A percentile compares a stretch with the other conserved stretches of the same genome.
phyloP scores from a whole-genome alignment of 2,888 invertebrate genomes.

The Ennomos fuscantarius region DNA sequence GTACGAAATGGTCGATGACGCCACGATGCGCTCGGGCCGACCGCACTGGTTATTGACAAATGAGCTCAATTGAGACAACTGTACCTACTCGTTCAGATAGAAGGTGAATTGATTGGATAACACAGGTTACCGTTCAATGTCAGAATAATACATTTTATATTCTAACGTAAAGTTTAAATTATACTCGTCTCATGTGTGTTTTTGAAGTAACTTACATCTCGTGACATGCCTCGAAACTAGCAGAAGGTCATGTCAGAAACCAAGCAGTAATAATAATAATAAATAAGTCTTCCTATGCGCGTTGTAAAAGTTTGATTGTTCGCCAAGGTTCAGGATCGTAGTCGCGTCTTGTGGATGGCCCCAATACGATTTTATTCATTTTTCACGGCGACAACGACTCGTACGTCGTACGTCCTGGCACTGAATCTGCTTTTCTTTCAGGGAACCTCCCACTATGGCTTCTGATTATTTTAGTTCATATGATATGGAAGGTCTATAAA shows the following conservation, averaged over 20 bases:
- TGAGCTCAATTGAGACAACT: slow-evolving; percentile 68
- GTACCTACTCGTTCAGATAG: slow-evolving; percentile 50
- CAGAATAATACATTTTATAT: slow-evolving; percentile 41
- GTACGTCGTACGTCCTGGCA: slow-evolving; percentile 70
- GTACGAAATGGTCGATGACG: slow-evolving; percentile 65
- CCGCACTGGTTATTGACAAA: slow-evolving; percentile 60
- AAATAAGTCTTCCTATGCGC: slow-evolving; percentile 20
- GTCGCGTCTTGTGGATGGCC: slow-evolving; percentile 59
- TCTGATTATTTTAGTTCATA: slow-evolving; percentile 16
- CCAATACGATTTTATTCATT: slow-evolving; percentile 80
- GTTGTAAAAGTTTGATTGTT: slow-evolving; percentile 50
- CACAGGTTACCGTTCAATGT: slow-evolving; percentile 50
- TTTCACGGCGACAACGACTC: slow-evolving; percentile 75
- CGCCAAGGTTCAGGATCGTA: slow-evolving; percentile 52
- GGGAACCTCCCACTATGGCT: slow-evolving; percentile 34
- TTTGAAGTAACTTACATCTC: slow-evolving; percentile 14
- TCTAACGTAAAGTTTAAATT: slow-evolving; percentile 10
- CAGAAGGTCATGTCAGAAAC: slow-evolving; percentile 26
- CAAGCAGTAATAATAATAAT: slow-evolving; percentile 16
- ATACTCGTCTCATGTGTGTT: slow-evolving; percentile 14
- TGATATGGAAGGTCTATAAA: neutral
- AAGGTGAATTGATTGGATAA: slow-evolving; percentile 51
- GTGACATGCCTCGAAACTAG: slow-evolving; percentile 9
- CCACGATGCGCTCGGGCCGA: slow-evolving; percentile 42
- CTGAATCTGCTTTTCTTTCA: slow-evolving; percentile 76